Percentiles rank a stretch among this genome's conserved stretches.
phyloP scores from a whole-genome alignment of 2,113 vertebrate species.

The Thamnaconus septentrionalis region DNA sequence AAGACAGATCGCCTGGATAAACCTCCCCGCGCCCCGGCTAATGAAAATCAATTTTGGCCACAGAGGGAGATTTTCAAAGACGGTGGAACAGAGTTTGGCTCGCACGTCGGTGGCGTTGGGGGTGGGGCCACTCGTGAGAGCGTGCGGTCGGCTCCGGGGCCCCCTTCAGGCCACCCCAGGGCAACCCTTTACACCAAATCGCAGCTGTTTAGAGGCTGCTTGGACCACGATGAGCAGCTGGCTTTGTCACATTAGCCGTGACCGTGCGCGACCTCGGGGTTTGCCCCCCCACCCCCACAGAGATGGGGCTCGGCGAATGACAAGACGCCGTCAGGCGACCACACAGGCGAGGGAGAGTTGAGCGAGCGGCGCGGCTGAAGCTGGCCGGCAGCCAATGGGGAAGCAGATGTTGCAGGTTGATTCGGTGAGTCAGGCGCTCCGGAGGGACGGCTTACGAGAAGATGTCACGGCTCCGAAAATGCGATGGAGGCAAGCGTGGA shows the following conservation, averaged over 20 bases:
- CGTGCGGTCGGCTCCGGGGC: constrained; percentile 4
- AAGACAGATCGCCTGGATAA: constrained; percentile 12
- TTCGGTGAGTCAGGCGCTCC: constrained; percentile 28
- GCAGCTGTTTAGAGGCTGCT: constrained; percentile 54
- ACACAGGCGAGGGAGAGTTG: too few relatives aligned
- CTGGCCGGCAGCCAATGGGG: constrained; percentile 25
- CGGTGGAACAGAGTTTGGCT: constrained; percentile 20
- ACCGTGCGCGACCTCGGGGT: constrained; percentile 45
- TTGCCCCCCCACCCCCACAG: background rate
- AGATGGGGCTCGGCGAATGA: constrained; percentile 3
- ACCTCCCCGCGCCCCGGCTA: background rate
- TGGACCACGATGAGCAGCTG: constrained; percentile 61
- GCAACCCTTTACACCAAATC: constrained; percentile 59
- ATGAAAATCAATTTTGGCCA: constrained; percentile 14
- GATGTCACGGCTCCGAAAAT: constrained; percentile 31
- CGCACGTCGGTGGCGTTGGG: constrained; percentile 35
- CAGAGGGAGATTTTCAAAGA: constrained; percentile 18
- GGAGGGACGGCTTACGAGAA: constrained; percentile 38
- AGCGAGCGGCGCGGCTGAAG: too few relatives aligned
- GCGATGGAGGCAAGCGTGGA: constrained; percentile 24
- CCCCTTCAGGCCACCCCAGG: constrained; percentile 14
- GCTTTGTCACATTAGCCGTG: constrained; percentile 60
- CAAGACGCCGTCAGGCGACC: too few relatives aligned
- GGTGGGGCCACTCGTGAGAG: constrained; percentile 32
- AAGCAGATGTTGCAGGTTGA: constrained; percentile 60